These are phyloP conservation scores for Eulemur albifrons DNA, from an alignment of 2,797 vertebrate species.

Conservation along the genomic window DNA sequence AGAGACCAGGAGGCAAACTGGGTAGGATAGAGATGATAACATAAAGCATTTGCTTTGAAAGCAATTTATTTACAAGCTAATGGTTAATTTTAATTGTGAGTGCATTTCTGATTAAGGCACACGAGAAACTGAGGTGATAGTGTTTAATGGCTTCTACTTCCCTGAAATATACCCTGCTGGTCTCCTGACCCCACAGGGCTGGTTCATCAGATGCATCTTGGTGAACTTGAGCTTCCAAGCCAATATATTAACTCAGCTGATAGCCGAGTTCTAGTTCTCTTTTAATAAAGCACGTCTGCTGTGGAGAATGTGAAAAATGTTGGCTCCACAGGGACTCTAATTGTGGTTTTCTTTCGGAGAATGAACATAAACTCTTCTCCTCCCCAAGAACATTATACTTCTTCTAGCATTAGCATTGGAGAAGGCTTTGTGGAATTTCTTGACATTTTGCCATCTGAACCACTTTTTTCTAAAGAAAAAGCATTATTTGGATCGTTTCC, in stretches of 20 bases:
- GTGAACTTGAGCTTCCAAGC: background rate
- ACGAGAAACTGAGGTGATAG: too few species aligned
- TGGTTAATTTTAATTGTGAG: background rate
- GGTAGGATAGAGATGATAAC: background rate
- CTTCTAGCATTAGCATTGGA: background rate
- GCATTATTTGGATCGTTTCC: background rate
- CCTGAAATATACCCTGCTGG: background rate
- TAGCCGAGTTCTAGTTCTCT: background rate
- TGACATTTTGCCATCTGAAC: background rate
- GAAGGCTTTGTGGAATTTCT: background rate
- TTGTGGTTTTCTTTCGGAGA: background rate
- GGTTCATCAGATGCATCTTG: background rate
- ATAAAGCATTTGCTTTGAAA: background rate
- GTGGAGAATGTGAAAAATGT: background rate
- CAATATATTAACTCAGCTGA: background rate
- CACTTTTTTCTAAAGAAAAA: background rate
- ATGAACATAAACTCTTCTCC: background rate
- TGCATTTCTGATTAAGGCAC: fast-evolving
- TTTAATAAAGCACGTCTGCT: background rate
- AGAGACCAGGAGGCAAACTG: background rate
- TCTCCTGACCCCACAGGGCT: background rate
- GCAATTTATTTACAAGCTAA: background rate
- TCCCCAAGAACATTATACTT: background rate
- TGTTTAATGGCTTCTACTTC: background rate
- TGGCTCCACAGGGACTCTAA: background rate